Base-by-base conservation (phyloP, 2,888 invertebrate genomes). In the Noctua comes region DNA sequence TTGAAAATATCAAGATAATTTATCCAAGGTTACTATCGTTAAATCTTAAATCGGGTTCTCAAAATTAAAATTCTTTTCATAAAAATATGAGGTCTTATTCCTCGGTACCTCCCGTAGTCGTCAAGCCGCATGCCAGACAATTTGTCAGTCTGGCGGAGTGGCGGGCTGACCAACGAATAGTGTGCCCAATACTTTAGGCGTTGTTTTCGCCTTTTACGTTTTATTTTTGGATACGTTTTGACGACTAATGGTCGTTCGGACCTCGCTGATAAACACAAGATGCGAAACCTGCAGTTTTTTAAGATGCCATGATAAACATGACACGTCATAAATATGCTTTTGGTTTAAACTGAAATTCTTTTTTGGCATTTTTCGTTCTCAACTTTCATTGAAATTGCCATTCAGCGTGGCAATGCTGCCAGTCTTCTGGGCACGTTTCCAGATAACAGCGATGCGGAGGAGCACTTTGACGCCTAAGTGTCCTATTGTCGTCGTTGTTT, bases 91-190 rank as follows among this genome's bases (percentile, higher is more conserved):
- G 64, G 48, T 77, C 72, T 69, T 84, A 84, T 70, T 76, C 68
- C 78, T 81, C 75, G 65, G 76, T 86, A 79, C 83, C 69, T 75
- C 75, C 13, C 27, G 54, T 76, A 73, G 48, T 57, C 68, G 76
- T 68, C 80, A 82, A 81, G 76, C 83, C 86, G 89, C 90, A 92
- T 92, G 87, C 87, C 87, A 88, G 79, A 88, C 86, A 91, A 92
- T 93, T 93, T 93, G 91, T 92, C 90, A 91, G 91, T 89, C 90
- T 90, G 90, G 69, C 83, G 78, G 76, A 65, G 90, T 90, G 90
- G 68, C 83, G 77, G 76, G 68, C 85, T 75, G 71, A 82, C 85
- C 82, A 82, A 70, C 83, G 82, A 77, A 82, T 86, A 89, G 89
- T 86, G 86, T 76, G 78, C 73, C 84, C 79, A 84, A 90, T 88